Evolutionary conservation across 2,888 invertebrate genomes (phyloP).

Genomic region (Leptarthrus brevirostris): DNA sequence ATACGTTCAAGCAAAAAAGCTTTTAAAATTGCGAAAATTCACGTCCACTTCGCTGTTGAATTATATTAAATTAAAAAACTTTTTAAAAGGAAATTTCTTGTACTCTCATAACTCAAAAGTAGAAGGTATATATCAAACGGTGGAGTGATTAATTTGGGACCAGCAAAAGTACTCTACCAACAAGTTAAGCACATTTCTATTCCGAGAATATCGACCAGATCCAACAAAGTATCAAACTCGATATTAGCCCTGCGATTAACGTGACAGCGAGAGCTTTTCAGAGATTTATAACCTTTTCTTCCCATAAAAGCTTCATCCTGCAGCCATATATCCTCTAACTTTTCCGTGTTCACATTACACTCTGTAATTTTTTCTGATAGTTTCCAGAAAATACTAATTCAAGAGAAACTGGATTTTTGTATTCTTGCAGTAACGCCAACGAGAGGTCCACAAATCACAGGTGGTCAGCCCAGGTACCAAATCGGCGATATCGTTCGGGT

Average conservation of each 20-base stretch:
- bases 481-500: conserved; percentile 84
- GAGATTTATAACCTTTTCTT: conserved; percentile 43
- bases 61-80: conserved; percentile 35
- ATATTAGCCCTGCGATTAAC: conserved; percentile 38
- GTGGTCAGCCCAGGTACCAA: conserved; percentile 84
- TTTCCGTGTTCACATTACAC: conserved; percentile 33
- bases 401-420: conserved; percentile 45
- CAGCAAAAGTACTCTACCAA: conserved; percentile 40
- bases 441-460: conserved; percentile 83
- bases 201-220: conserved; percentile 41
- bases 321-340: conserved; percentile 29
- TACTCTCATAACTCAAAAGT: conserved; percentile 26
- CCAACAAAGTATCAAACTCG: conserved; percentile 43
- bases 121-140: conserved; percentile 24
- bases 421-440: conserved; percentile 78
- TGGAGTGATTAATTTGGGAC: conserved; percentile 43
- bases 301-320: conserved; percentile 37
- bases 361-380: conserved; percentile 21
- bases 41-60: conserved; percentile 1
- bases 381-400: not conserved
- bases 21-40: conserved; percentile 13
- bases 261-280: conserved; percentile 40
- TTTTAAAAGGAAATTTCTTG: not conserved
- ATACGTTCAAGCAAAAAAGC: not conserved
- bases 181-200: conserved; percentile 45